Percentiles rank a stretch among this genome's conserved stretches.
Conservation (phyloP, 2,888 invertebrate genomes). For the Yponomeuta sedellus region DNA sequence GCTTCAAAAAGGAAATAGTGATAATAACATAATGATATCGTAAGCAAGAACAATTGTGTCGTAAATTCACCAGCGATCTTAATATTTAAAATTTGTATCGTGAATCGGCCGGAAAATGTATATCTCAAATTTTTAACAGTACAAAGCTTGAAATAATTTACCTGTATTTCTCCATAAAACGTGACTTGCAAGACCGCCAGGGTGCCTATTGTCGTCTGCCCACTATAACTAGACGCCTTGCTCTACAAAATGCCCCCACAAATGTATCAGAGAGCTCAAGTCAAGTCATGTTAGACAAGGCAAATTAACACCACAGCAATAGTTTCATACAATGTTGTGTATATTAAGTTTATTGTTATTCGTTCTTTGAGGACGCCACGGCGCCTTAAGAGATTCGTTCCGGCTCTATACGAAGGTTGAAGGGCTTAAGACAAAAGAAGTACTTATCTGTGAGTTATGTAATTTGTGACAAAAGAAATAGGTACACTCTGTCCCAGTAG, state of each 20-base stretch:
- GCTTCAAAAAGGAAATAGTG: no score
- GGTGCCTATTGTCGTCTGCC: background rate
- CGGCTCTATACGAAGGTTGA: background rate
- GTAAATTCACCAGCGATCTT: no score
- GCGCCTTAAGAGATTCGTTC: background rate
- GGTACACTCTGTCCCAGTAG: no score
- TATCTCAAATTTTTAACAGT: no score
- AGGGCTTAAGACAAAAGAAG: background rate
- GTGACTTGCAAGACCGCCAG: background rate
- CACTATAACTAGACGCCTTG: background rate
- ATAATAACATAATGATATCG: no score
- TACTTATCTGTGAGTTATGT: background rate
- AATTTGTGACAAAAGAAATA: no score
- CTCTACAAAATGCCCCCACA: background rate
- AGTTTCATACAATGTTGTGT: slow-evolving; percentile 1
- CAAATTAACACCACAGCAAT: background rate
- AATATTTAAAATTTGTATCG: no score
- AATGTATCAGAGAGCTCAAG: background rate
- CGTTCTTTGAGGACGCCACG: background rate
- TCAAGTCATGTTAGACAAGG: background rate
- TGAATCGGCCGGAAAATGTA: no score
- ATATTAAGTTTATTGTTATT: slow-evolving; percentile 1
- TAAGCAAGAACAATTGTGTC: no score
- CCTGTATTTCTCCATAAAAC: background rate
- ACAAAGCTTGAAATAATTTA: no score